Base-by-base conservation (phyloP, 1,140 invertebrate genomes). In the Eueides isabella region DNA sequence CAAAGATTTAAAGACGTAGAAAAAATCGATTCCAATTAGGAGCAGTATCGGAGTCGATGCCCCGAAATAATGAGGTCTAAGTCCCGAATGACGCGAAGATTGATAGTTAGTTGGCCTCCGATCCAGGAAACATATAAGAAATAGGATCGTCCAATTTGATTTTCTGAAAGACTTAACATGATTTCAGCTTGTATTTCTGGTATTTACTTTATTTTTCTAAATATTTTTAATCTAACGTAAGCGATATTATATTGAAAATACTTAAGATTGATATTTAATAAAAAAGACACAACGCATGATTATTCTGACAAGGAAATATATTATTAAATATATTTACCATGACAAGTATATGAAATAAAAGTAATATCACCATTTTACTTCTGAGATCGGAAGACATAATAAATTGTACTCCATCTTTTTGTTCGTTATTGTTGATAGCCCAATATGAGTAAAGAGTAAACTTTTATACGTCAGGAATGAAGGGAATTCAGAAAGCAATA, bases 11-110 rank as follows among this genome's bases (percentile, higher is more conserved):
- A 75, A 71, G 63, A 70, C 48, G 38, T 67, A 66, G 29, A 70
- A 77, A 76, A 77, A 71, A 74, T 77, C 68, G 68, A 41, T 71
- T 71, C 63, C 68, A 74, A 77, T 77, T 77, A 63, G 71, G 68
- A 63, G 1, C 41, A 55, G 48, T 12, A 19, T 30, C n/a, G 48
- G 64, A 61, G 44, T 33, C 67, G 63, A 71, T 77, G 67, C 55
- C 33, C 48, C 29, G 64, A 74, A 74, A 74, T 77, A 77, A 77
- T 72, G 75, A 74, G 30, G 28, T 33, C n/a, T 73, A 30, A 55
- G 35, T 33, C 7, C 65, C n/a, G 14, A 70, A 48, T 38, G 71
- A 71, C 71, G 67, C 16, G 55, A 63, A 74, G 72, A 77, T 74
- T 77, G 48, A 77, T 77, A 61, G 64, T 68, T 67, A 31, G 31